Conservation (phyloP, 1,140 invertebrate species). For the Drosophila pachea region DNA sequence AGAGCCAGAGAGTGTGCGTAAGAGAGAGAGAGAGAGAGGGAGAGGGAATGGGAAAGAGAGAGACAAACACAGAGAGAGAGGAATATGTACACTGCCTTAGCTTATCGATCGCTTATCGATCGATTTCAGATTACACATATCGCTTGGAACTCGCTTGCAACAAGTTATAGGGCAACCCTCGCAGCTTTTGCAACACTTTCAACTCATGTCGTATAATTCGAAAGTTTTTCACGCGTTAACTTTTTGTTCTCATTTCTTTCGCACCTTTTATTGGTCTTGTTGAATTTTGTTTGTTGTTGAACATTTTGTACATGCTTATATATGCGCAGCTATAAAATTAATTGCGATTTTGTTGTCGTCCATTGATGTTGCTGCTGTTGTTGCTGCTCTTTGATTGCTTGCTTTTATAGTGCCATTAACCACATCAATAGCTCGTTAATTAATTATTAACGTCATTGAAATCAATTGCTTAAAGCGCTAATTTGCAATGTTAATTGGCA, state of each 20-base stretch:
- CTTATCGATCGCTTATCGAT: too few species aligned
- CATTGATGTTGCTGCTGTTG: slow-evolving; percentile 4
- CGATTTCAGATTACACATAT: too few species aligned
- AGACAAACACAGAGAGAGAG: background rate
- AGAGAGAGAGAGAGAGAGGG: background rate
- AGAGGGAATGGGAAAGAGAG: background rate
- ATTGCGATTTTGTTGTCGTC: slow-evolving; percentile 56
- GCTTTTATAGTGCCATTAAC: slow-evolving; percentile 11
- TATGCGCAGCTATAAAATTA: slow-evolving; percentile 59
- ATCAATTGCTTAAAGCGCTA: slow-evolving; percentile 23
- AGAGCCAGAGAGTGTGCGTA: background rate
- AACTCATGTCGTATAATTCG: slow-evolving; percentile 2
- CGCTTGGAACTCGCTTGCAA: too few species aligned
- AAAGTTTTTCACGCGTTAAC: slow-evolving; percentile 1
- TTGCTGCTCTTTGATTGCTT: background rate
- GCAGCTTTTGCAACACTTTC: background rate
- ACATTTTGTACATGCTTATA: slow-evolving; percentile 21
- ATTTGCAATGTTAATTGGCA: slow-evolving; percentile 35
- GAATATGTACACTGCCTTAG: background rate
- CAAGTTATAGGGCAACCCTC: background rate
- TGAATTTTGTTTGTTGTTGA: background rate
- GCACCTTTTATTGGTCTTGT: background rate
- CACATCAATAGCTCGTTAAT: slow-evolving; percentile 57
- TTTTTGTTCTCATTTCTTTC: background rate
- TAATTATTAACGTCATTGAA: slow-evolving; percentile 54